Conservation (phyloP, 2,113 vertebrate genomes). For the Sander vitreus region DNA sequence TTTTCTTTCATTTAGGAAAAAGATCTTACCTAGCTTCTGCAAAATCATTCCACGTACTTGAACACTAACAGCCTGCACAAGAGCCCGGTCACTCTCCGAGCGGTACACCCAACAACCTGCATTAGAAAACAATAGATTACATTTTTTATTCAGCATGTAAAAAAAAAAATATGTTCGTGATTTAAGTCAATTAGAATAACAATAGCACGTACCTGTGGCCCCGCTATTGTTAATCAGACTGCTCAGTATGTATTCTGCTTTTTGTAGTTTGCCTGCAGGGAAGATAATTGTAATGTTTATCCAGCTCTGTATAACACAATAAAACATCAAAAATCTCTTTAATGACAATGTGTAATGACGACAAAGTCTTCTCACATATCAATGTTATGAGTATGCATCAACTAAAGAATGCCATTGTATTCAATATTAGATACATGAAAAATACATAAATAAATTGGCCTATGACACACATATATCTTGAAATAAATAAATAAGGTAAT, state of each 20-base stretch:
- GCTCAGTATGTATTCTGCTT: constrained; percentile 95
- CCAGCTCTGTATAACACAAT: background rate
- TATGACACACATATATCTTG: no score
- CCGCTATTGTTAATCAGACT: constrained; percentile 89
- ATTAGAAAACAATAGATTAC: background rate
- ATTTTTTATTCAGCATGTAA: background rate
- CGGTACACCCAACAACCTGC: constrained; percentile 91
- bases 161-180: background rate
- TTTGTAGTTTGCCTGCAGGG: constrained; percentile 90
- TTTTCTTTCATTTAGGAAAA: accelerated
- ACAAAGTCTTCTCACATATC: background rate
- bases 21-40: constrained; percentile 90
- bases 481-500: no score
- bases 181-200: background rate
- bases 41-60: constrained; percentile 95
- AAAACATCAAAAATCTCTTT: background rate
- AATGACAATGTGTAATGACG: background rate
- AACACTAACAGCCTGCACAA: constrained; percentile 94
- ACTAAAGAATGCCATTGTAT: no score
- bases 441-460: no score
- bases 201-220: constrained; percentile 85
- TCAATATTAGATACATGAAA: no score
- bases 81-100: constrained; percentile 86
- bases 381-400: background rate
- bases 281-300: constrained; percentile 18